Base-by-base conservation (phyloP, 2,888 invertebrate genomes). In the Pardosa pseudoannulata region DNA sequence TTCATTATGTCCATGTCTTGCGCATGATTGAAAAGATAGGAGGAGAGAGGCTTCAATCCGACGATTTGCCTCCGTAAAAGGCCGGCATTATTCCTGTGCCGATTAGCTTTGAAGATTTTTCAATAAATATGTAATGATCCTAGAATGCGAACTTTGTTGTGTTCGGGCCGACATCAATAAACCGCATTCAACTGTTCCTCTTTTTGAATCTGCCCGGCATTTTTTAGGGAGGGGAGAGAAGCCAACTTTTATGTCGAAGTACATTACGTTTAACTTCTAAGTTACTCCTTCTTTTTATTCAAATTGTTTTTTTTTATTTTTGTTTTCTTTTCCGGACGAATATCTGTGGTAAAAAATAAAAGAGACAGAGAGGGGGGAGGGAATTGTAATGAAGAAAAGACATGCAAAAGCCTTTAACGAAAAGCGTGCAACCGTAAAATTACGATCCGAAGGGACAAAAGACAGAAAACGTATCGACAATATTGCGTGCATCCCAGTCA, bases 331-430 rank as follows among this genome's bases (percentile, higher is more conserved):
- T 50, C 65, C 28, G 65, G n/a, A 32, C 0, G 31, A 73, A 72
- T 29, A 62, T 50, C 27, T 27, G 11, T 16, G 29, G 23, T 23
- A 23, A 56, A 56, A 46, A 16, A n/a, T n/a, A n/a, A n/a, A n/a
- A n/a, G n/a, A 36, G 36, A 11, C 36, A 11, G 36, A 16, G 11
- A 16, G 16, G 46, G 46, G 46, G 46, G 46, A 7, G 16, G 46
- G 16, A 46, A 56, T 56, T 56, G 23, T 56, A 67, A 67, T 67
- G 67, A 68, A 56, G 29, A 36, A n/a, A 64, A 39, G 50, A 83
- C 83, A 78, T 73, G 83, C 76, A 83, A 83, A 83, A 83, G 76
- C 73, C 72, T 62, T 83, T 83, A 78, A 36, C 72, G 64, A 56
- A 75, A 78, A 56, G 50, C 83, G 78, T 83, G 78, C 71, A 11